Evolutionary conservation across 2,113 vertebrate species (phyloP), one percentile per base, ranked within the genome.

Genomic region (Drymodes brunneopygia): DNA sequence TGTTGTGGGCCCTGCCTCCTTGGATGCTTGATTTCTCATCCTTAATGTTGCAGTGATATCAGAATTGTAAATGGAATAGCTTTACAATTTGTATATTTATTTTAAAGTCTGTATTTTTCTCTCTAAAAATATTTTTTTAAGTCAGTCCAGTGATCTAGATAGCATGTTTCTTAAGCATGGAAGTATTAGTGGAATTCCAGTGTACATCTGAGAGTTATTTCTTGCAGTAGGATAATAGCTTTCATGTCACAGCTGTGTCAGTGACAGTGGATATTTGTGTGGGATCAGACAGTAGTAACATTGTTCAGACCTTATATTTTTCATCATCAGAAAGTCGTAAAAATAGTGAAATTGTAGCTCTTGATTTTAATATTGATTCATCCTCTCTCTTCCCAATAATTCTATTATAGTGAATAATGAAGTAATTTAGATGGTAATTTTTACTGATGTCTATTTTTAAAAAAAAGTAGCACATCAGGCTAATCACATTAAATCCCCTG

Each of bases 1-100:
- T 81, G 15, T n/a, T 87, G 24, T 62, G 36, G 44, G 7, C 56
- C 31, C 23, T 88, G 54, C 61, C 88, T 96, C 94, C 72, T 96
- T 95, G 94, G 90, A 78, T 96, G 95, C 90, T 90, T 81, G 93
- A 95, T 97, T 97, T 97, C 94, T 97, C 95, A 96, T 90, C 60
- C 28, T 64, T 53, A 71, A 35, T 60, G 71, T 91, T 92, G 88
- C 72, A 83, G 35, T 60, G 58, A 31, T 88, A 78, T 5, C 67
- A 22, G 29, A 66, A 82, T 67, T 93, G 14, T 83, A 61, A 94
- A 74, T 27, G 14, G 20, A 70, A n/a, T 36, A 78, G 62, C 22
- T 83, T 77, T 81, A 57, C 12, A 31, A 38, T 36, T 91, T 62
- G 17, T 54, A n/a, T 62, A 54, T 12, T 77, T 79, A 53, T 3